phyloP scores from a whole-genome alignment of 2,113 vertebrate genomes.

The Psittacus erithacus region DNA sequence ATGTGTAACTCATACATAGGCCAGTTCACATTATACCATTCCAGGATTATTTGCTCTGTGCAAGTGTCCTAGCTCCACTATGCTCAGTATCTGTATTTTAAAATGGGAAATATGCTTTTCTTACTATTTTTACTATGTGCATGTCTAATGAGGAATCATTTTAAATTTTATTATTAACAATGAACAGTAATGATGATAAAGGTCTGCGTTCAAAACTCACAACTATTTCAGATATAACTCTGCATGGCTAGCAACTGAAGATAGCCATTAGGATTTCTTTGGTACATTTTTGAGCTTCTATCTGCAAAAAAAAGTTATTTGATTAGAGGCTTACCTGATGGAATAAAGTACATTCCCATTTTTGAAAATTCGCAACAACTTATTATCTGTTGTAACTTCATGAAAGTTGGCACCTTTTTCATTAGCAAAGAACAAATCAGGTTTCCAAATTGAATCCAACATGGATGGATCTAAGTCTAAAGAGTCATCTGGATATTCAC shows the following conservation, averaged over 20 bases:
- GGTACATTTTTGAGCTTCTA: not conserved
- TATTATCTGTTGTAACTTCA: slow-evolving; percentile 97
- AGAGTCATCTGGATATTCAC: slow-evolving; percentile 98
- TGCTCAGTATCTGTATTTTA: not conserved
- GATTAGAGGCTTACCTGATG: slow-evolving; percentile 82
- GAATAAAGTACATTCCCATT: slow-evolving; percentile 97
- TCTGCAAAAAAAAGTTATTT: not conserved
- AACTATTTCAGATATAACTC: not conserved
- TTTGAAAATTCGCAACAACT: slow-evolving; percentile 94
- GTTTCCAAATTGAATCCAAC: slow-evolving; percentile 98
- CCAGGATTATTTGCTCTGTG: not conserved
- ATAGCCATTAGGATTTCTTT: not conserved
- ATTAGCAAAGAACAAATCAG: slow-evolving; percentile 96
- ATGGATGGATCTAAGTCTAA: slow-evolving; percentile 96
- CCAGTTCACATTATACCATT: not conserved
- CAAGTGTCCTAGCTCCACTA: not conserved
- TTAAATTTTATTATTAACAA: not conserved
- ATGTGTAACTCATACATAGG: not conserved
- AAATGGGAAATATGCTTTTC: not conserved
- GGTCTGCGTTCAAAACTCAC: not conserved
- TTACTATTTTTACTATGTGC: not conserved
- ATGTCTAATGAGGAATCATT: not conserved
- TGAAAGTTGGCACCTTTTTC: slow-evolving; percentile 98
- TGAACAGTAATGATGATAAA: not conserved
- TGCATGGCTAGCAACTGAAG: not conserved